Evolutionary conservation across 1,140 invertebrate species (phyloP).

Genomic region (Drusus annulatus): DNA sequence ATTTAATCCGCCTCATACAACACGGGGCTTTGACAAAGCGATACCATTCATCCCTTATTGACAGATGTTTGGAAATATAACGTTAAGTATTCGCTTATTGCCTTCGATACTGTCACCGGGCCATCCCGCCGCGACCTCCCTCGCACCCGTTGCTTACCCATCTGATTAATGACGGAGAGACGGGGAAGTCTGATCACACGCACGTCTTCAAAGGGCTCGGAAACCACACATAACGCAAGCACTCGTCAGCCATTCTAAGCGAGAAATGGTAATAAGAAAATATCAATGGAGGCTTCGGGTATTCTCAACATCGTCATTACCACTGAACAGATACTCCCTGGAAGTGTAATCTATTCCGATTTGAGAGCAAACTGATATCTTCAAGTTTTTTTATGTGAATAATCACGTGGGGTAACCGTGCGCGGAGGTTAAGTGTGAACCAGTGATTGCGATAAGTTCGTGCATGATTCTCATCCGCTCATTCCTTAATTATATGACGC

Average conservation of each 20-base stretch:
- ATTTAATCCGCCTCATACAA: background rate
- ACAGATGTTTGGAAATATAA: conserved; percentile 47
- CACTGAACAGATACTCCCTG: too few species aligned
- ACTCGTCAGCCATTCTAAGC: conserved; percentile 18
- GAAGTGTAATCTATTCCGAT: too few species aligned
- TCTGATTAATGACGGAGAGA: conserved; percentile 42
- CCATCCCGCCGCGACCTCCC: background rate
- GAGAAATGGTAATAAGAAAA: background rate
- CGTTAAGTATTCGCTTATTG: conserved; percentile 29
- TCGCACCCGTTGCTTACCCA: conserved; percentile 4
- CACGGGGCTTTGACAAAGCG: background rate
- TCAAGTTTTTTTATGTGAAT: too few species aligned
- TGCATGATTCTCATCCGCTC: too few species aligned
- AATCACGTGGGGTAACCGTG: too few species aligned
- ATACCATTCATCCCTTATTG: conserved; percentile 40
- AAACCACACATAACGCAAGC: background rate
- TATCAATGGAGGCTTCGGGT: too few species aligned
- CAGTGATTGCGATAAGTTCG: too few species aligned
- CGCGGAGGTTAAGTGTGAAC: too few species aligned
- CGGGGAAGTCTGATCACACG: conserved; percentile 11
- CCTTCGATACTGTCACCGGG: background rate
- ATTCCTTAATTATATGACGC: too few species aligned
- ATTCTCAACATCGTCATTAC: too few species aligned
- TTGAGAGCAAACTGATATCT: too few species aligned
- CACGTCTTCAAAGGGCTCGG: conserved; percentile 14